Base-by-base conservation (phyloP, 2,113 vertebrate genomes). In the Gallinago media region DNA sequence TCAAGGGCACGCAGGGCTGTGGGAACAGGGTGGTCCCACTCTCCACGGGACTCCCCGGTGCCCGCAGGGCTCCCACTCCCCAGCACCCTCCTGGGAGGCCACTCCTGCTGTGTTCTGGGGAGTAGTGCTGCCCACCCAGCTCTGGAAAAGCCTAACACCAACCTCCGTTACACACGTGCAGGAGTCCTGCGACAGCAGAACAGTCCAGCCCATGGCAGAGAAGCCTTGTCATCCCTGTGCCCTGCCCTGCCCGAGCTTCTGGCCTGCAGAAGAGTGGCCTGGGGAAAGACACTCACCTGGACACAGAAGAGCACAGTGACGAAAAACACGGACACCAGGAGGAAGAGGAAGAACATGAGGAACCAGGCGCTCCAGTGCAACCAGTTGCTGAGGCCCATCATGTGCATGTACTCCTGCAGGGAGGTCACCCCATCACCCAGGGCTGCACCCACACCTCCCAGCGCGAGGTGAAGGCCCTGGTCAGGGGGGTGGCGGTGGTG, bases 361-460 rank as follows among this genome's bases (percentile, higher is more conserved):
- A 99, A 99, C 99, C 99, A 99, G 75, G 99, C 99, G 0, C 97
- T 98, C 99, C 99, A 99, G 97, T 99, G 99, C 72, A 99, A 98
- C 99, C 99, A 99, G 98, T 98, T 99, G 97, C 98, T 99, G 96
- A 99, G 99, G 55, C 99, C 99, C 99, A 99, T 99, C 99, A 99
- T 99, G 91, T 98, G 99, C 99, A 99, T 99, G 97, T 99, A 99
- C 93, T 99, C 99, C 99, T 99, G 98, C 3, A 22, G 76, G 65
- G 93, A 76, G 82, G 66, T 38, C 76, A 61, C 0, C 0, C 13
- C 1, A 4, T 89, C 49, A 89, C 8, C 12, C 8, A 7, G 14
- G 21, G 20, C 34, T 32, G 61, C 34, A 50, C 15, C 59, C 49
- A 49, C 44, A 1, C 15, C 20, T 8, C 66, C 32, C 16, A 15